phyloP scores from a whole-genome alignment of 2,113 vertebrate species.

The Columba janthina region DNA sequence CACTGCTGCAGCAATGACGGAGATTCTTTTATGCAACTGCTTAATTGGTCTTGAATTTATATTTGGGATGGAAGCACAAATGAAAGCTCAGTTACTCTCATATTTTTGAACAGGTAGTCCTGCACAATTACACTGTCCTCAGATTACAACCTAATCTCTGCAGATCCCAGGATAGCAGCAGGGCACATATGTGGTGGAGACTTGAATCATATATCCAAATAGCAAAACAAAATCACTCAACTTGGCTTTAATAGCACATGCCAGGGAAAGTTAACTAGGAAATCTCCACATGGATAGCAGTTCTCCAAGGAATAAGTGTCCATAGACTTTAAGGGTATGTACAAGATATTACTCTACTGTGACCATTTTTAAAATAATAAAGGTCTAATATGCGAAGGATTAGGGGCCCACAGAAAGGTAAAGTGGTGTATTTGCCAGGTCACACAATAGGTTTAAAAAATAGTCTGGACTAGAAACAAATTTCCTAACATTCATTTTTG shows the following conservation, averaged over 20 bases:
- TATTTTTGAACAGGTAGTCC: neutral
- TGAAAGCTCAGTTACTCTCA: neutral
- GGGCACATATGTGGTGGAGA: neutral
- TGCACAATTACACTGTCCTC: neutral
- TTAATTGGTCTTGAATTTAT: neutral
- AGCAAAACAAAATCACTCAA: neutral
- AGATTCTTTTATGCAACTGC: neutral
- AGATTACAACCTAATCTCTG: neutral
- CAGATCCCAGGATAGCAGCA: neutral
- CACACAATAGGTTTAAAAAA: neutral
- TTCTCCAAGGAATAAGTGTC: neutral
- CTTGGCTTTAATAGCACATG: neutral
- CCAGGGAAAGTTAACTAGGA: neutral
- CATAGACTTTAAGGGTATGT: neutral
- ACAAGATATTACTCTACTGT: neutral
- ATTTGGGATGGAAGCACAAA: neutral
- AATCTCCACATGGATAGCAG: neutral
- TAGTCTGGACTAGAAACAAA: neutral
- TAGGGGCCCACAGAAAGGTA: neutral
- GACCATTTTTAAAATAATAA: neutral
- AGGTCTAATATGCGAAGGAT: neutral
- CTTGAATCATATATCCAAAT: neutral
- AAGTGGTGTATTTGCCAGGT: neutral
- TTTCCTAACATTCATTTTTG: neutral
- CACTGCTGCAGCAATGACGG: neutral